phyloP scores from a whole-genome alignment of 2,113 vertebrate genomes.

The Tringa solitaria region DNA sequence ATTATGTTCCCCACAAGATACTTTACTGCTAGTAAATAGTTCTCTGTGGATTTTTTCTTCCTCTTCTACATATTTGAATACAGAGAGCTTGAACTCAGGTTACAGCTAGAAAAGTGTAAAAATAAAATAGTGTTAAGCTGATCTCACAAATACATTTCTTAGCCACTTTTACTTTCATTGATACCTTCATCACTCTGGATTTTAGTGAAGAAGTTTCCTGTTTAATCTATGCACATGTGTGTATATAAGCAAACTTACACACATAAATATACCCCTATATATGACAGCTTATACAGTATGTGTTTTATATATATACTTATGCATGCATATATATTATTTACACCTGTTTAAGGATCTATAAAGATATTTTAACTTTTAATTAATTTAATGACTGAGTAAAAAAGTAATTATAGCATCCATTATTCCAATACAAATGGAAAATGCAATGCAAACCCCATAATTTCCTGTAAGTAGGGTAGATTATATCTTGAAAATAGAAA shows the following conservation, averaged over 20 bases:
- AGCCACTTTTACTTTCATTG: background rate
- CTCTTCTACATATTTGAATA: background rate
- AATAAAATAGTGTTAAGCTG: background rate
- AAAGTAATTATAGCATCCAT: background rate
- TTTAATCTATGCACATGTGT: background rate
- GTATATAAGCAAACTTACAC: background rate
- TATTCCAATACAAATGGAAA: background rate
- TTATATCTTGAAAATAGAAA: background rate
- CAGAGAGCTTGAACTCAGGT: background rate
- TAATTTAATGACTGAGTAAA: background rate
- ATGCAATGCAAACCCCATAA: fast-evolving
- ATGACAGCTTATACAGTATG: background rate
- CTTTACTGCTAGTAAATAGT: background rate
- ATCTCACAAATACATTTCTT: background rate
- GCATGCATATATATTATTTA: background rate
- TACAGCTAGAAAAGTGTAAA: background rate
- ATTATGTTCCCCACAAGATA: background rate
- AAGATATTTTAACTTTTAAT: background rate
- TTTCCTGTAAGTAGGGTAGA: background rate
- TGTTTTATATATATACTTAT: background rate
- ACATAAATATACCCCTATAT: background rate
- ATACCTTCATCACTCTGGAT: background rate
- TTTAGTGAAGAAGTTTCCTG: background rate
- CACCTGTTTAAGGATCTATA: background rate
- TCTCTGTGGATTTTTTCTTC: fast-evolving